Percentiles rank a stretch among this genome's conserved stretches.
Conservation (phyloP, 2,888 invertebrate species). For the Conchocele bisecta region DNA sequence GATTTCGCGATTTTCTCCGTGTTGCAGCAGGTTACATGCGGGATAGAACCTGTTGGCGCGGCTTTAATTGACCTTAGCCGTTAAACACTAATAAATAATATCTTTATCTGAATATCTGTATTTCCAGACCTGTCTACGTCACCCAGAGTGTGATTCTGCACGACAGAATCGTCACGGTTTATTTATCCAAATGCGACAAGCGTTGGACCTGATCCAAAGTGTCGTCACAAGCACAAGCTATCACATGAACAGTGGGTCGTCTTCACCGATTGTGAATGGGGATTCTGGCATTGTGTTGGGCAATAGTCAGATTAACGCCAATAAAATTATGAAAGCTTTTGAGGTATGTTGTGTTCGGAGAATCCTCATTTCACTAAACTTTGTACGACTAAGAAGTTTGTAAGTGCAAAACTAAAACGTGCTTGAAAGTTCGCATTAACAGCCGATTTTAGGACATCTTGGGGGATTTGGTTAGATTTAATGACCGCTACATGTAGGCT, state of each 20-base stretch:
- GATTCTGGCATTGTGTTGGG: constrained; percentile 83
- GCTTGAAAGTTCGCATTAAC: no score
- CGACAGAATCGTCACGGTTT: constrained; percentile 98
- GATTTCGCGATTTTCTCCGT: no score
- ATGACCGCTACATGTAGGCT: no score
- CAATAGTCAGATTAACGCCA: constrained; percentile 85
- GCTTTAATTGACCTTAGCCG: no score
- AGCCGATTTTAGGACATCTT: no score
- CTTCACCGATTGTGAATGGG: constrained; percentile 75
- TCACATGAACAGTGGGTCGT: constrained; percentile 62
- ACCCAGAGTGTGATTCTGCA: constrained; percentile 96
- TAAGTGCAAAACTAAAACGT: no score
- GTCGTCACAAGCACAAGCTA: constrained; percentile 97
- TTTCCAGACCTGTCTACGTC: constrained; percentile 92
- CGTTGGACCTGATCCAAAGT: constrained; percentile 98
- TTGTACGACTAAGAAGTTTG: not conserved
- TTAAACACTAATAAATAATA: no score
- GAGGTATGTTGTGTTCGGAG: constrained; percentile 83
- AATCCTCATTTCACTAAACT: not conserved
- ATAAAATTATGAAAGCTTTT: constrained; percentile 92
- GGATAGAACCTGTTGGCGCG: no score
- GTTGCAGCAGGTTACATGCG: no score
- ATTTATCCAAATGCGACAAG: constrained; percentile 95
- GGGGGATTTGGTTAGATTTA: no score
- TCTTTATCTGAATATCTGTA: no score